Percentiles rank a stretch among this genome's conserved stretches.
These are phyloP conservation scores for Todus mexicanus DNA, from an alignment of 2,797 vertebrate species.

Conservation along the genomic window DNA sequence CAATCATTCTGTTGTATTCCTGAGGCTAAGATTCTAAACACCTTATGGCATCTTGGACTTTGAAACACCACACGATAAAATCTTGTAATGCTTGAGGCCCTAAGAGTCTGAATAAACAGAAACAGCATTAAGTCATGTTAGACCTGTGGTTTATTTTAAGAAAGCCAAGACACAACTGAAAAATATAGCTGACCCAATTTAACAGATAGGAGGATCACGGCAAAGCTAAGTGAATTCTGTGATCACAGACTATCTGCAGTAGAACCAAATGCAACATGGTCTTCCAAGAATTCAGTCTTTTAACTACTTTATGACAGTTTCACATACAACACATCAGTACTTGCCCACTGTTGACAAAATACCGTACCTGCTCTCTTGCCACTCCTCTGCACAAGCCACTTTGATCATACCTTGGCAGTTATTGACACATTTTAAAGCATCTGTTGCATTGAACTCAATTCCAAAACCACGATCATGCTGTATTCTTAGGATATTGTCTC, in stretches of 20 bases:
- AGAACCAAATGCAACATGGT: neutral
- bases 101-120: neutral
- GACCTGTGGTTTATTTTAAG: neutral
- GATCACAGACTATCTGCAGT: neutral
- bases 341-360: conserved; percentile 16
- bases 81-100: neutral
- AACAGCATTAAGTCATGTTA: neutral
- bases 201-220: neutral
- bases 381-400: conserved; percentile 96
- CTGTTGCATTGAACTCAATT: conserved; percentile 93
- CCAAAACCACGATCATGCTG: conserved; percentile 88
- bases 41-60: neutral
- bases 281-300: neutral
- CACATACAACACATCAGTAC: neutral
- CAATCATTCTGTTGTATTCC: neutral
- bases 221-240: neutral
- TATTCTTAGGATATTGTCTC: conserved; percentile 92
- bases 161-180: neutral
- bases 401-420: conserved; percentile 90
- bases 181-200: neutral
- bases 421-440: conserved; percentile 91
- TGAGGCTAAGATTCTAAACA: neutral
- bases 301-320: neutral
- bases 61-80: neutral
- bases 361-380: conserved; percentile 92